phyloP scores from a whole-genome alignment of 2,888 invertebrate genomes.

The Parapristionchus giblindavisi region DNA sequence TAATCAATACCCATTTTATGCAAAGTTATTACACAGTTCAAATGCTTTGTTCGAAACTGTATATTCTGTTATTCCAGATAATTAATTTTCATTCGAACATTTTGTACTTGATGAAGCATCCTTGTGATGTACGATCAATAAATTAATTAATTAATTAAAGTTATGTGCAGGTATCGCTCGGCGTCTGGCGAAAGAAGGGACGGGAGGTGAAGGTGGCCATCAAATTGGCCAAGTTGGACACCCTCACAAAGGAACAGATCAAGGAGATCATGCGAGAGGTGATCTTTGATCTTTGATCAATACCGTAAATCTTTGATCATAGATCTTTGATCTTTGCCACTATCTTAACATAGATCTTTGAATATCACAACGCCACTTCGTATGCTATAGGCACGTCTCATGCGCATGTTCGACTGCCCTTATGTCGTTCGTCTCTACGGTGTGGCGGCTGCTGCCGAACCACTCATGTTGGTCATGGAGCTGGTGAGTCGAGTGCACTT shows the following conservation, averaged over 20 bases:
- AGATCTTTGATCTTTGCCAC: not conserved
- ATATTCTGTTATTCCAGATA: no score
- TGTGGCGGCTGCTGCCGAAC: slow-evolving; percentile 53
- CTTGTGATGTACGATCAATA: no score
- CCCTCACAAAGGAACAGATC: slow-evolving; percentile 57
- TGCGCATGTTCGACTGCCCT: slow-evolving; percentile 43
- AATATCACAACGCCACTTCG: not conserved
- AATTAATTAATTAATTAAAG: not conserved
- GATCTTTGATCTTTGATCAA: not conserved
- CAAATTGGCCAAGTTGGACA: slow-evolving; percentile 52
- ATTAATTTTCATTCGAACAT: no score
- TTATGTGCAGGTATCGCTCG: slow-evolving; percentile 39
- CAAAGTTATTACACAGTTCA: no score
- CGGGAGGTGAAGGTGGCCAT: slow-evolving; percentile 45
- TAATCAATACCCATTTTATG: no score
- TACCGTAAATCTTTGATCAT: no score
- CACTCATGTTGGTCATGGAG: slow-evolving; percentile 57
- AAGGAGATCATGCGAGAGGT: slow-evolving; percentile 53
- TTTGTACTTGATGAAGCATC: no score
- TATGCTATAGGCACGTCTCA: slow-evolving; percentile 40
- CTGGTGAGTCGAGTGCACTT: no score
- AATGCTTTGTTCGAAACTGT: no score
- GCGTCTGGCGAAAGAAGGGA: slow-evolving; percentile 35
- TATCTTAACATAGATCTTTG: not conserved
- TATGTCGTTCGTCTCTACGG: slow-evolving; percentile 47